Evolutionary conservation across 2,113 vertebrate genomes (phyloP), one percentile per base, ranked within the genome.

Genomic region (Balaeniceps rex): DNA sequence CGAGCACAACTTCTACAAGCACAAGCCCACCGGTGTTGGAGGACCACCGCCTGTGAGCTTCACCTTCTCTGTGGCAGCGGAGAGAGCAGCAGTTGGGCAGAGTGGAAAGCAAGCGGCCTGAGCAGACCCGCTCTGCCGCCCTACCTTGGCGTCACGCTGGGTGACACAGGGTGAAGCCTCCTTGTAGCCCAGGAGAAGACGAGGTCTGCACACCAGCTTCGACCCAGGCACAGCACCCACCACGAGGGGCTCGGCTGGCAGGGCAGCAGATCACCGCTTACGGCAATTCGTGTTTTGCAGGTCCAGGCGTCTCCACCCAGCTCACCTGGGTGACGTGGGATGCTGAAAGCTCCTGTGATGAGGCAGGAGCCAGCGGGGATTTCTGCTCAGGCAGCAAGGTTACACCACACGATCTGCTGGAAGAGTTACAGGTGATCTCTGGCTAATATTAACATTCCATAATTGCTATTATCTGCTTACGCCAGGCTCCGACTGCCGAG

Each of bases 291-390:
- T 77, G 71, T 74, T 77, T 38, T 18, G 13, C 68, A 12, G 44
- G 77, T 83, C 84, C 64, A 76, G 82, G 86, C 19, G 10, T 40
- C 89, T 75, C 52, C 38, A 17, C 86, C 92, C 95, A 75, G 93
- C 93, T 96, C 91, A 79, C 75, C 96, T 88, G 90, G 83, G 87
- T 79, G 93, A 91, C 88, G 46, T 12, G 78, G 94, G 97, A 92
- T 92, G 91, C 86, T 42, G 81, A 55, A 69, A 66, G 49, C 85
- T 96, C 82, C 96, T 76, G 92, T 68, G 91, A 91, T 80, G 87
- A 94, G 86, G 92, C 95, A 97, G 93, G 88, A 93, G 69, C 82
- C 79, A 60, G 58, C 2, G 14, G 78, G 78, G 90, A 93, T 78
- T 88, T 88, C 84, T 72, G 36, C 49, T 26, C 70, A 33, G 82